Evolutionary conservation across 1,140 invertebrate genomes (phyloP), one percentile per base, ranked within the genome.

Genomic region (Andricus grossulariae): DNA sequence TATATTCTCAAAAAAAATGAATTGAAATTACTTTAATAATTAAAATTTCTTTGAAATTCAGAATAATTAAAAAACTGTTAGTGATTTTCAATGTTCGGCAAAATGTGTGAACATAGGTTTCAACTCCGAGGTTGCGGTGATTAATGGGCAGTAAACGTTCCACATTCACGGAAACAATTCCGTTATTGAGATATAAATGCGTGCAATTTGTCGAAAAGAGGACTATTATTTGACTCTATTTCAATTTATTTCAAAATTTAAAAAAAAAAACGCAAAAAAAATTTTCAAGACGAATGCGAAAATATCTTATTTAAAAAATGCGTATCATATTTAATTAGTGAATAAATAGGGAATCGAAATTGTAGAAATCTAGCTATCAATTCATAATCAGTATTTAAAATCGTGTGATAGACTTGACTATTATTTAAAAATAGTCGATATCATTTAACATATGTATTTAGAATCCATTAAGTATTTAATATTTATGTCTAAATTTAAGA

Each of bases 391-490:
- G 60, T 66, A 39, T 66, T 66, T 66, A n/a, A 45, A 66, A 66
- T 66, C 10, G 25, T 60, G 57, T 60, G 57, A 60, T 66, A 66
- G 25, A 39, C 54, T 21, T 13, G 60, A 66, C 60, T 66, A 45
- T 32, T 66, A 10, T n/a, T 16, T 4, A 25, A 66, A 3, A 66
- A 66, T 39, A 66, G 60, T 66, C 25, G n/a, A 66, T 66, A 66
- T 66, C 60, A 66, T 66, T 66, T 66, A 39, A 39, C 13, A 66
- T 66, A 66, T n/a, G 25, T 55, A 55, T 55, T 19, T 55, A 55
- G 54, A 12, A 55, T 55, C 54, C 13, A 66, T 66, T 66, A 39
- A 66, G 60, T 32, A 10, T 45, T 66, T 39, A 66, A 45, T 66
- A n/a, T 16, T 39, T 66, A 66, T 45, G 3, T 15, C 39, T 15